Conservation (phyloP, 2,113 vertebrate genomes). For the Myotis lucifugus region DNA sequence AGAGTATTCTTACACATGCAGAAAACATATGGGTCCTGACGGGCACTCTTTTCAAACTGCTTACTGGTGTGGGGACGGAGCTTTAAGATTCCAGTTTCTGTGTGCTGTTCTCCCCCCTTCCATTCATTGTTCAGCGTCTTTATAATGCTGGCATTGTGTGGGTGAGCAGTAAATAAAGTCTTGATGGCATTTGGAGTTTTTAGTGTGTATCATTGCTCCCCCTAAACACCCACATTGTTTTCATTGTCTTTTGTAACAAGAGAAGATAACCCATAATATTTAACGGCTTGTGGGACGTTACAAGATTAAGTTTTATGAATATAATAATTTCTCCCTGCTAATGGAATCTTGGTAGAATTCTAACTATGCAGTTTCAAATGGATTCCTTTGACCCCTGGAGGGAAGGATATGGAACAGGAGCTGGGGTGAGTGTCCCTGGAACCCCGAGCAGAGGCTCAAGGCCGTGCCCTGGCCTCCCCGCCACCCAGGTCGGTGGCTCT, state of each 20-base stretch:
- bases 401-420: not conserved
- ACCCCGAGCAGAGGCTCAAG: not conserved
- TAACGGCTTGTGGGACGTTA: constrained; percentile 19
- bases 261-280: constrained; percentile 46
- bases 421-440: not conserved
- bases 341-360: constrained; percentile 50
- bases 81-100: not conserved
- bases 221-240: constrained; percentile 59
- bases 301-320: constrained; percentile 65
- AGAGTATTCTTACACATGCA: constrained; percentile 73
- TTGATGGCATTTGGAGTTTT: constrained; percentile 58
- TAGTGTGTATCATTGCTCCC: constrained; percentile 38
- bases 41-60: constrained; percentile 64
- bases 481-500: not conserved
- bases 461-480: not conserved
- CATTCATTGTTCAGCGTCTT: constrained; percentile 46
- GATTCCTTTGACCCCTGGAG: constrained; percentile 12
- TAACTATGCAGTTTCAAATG: not conserved
- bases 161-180: constrained; percentile 55
- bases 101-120: not conserved
- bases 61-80: constrained; percentile 7
- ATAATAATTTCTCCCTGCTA: constrained; percentile 57
- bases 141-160: constrained; percentile 51
- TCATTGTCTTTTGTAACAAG: constrained; percentile 63
- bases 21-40: constrained; percentile 63